A percentile compares a stretch with the other conserved stretches of the same genome.
Evolutionary conservation across 1,140 invertebrate genomes (phyloP).

Genomic region (Holcopasites calliopsidis): DNA sequence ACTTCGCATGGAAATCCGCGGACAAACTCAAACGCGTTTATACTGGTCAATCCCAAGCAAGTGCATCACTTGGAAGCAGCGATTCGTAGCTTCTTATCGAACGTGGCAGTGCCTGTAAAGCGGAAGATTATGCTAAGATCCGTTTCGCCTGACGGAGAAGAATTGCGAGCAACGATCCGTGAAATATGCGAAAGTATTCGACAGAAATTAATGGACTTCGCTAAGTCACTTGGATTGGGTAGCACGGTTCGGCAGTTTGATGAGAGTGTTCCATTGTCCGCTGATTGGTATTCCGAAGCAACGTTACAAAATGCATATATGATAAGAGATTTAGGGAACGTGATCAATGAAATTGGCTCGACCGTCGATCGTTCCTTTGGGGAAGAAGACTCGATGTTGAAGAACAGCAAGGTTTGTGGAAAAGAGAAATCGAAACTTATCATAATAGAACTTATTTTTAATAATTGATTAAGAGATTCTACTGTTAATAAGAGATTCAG

Average conservation of each 20-base stretch:
- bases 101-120: neutral
- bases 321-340: constrained; percentile 26
- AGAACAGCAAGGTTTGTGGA: constrained; percentile 9
- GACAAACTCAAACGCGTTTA: neutral
- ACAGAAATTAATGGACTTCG: constrained; percentile 15
- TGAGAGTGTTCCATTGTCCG: constrained; percentile 10
- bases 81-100: constrained; percentile 31
- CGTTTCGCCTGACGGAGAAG: neutral
- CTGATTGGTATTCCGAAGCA: constrained; percentile 38
- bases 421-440: too few relatives aligned
- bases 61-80: constrained; percentile 29
- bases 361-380: neutral
- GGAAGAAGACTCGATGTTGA: neutral
- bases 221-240: constrained; percentile 12
- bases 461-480: too few relatives aligned
- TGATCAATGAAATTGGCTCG: constrained; percentile 24
- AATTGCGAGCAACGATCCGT: constrained; percentile 31
- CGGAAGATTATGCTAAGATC: constrained; percentile 23
- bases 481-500: too few relatives aligned
- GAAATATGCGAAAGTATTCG: constrained; percentile 21
- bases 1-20: neutral
- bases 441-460: too few relatives aligned
- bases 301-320: constrained; percentile 13
- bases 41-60: constrained; percentile 36
- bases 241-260: constrained; percentile 9